phyloP scores from a whole-genome alignment of 2,888 invertebrate genomes.

The Diarsia brunnea region DNA sequence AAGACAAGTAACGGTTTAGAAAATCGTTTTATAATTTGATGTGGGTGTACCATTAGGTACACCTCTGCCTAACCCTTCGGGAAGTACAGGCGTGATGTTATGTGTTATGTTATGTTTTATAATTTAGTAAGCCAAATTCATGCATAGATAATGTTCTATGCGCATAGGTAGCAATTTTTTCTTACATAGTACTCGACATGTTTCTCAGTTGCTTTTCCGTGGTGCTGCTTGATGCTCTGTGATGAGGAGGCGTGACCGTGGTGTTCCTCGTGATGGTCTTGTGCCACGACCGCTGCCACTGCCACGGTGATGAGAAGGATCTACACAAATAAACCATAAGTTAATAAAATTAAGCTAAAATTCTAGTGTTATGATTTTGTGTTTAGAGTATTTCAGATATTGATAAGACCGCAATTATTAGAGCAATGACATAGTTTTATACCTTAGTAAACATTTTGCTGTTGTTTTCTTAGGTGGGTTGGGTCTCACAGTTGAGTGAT shows the following conservation, averaged over 20 bases:
- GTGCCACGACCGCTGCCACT: slow-evolving; percentile 36
- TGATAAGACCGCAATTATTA: not conserved
- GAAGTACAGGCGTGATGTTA: too few relatives aligned
- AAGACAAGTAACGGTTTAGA: slow-evolving; percentile 10
- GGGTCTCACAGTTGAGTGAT: slow-evolving; percentile 6
- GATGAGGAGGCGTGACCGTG: slow-evolving; percentile 75
- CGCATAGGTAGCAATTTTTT: too few relatives aligned
- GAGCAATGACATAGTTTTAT: not conserved
- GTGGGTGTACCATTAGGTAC: too few relatives aligned
- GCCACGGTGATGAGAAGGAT: slow-evolving; percentile 25
- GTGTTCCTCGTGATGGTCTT: slow-evolving; percentile 57
- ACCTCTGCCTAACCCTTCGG: too few relatives aligned
- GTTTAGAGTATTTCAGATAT: not conserved
- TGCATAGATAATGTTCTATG: too few relatives aligned
- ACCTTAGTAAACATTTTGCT: slow-evolving; percentile 34
- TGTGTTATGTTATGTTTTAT: too few relatives aligned
- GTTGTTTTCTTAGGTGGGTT: slow-evolving; percentile 9
- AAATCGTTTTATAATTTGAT: too few relatives aligned
- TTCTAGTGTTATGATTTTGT: not conserved
- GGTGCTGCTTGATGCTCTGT: slow-evolving; percentile 74
- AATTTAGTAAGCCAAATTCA: too few relatives aligned
- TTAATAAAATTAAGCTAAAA: not conserved
- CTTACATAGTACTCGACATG: slow-evolving; percentile 57
- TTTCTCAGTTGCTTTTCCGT: slow-evolving; percentile 57
- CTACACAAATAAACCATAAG: slow-evolving; percentile 3